A percentile compares a stretch with the other conserved stretches of the same genome.
Evolutionary conservation across 1,140 invertebrate species (phyloP).

Genomic region (Platorchestia sp.): DNA sequence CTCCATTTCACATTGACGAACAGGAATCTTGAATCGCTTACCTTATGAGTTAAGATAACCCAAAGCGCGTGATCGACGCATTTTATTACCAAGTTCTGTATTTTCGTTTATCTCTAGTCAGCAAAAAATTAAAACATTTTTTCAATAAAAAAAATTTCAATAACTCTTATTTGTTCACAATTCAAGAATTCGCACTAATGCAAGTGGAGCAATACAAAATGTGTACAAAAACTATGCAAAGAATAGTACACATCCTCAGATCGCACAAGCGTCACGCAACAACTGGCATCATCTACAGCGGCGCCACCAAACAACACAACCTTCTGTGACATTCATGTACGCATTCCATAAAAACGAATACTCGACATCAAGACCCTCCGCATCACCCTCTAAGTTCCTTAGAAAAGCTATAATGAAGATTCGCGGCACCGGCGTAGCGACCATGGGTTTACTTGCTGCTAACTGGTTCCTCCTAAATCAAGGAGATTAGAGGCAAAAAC

Average conservation of each 20-base stretch:
- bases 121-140: background rate
- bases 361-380: background rate
- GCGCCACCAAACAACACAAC: background rate
- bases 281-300: background rate
- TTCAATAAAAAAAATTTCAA: background rate
- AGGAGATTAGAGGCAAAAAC: background rate
- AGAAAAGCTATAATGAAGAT: background rate
- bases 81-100: background rate
- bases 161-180: background rate
- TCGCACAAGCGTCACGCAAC: background rate
- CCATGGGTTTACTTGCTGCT: background rate
- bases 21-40: too few species aligned
- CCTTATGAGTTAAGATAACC: too few species aligned
- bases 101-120: background rate
- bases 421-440: background rate
- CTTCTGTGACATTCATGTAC: background rate
- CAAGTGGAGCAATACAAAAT: background rate
- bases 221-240: too few species aligned
- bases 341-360: background rate
- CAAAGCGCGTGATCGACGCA: too few species aligned
- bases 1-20: too few species aligned
- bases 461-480: background rate
- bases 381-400: background rate
- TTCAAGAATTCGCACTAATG: background rate
- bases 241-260: background rate